These are phyloP conservation scores for Drosophila leonis DNA, from an alignment of 2,888 invertebrate species.

Conservation along the genomic window DNA sequence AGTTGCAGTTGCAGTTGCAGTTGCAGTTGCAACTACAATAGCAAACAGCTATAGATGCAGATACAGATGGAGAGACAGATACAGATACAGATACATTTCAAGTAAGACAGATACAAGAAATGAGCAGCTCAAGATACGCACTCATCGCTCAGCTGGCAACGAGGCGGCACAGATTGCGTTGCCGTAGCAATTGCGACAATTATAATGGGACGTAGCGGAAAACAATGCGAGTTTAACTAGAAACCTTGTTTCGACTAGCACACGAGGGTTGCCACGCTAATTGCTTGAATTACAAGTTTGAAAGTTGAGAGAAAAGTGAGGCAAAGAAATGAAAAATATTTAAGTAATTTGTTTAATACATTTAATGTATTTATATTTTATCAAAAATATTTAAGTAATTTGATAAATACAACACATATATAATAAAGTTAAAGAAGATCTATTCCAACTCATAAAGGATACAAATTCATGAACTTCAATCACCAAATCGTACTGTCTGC, in stretches of 20 bases:
- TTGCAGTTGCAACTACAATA: background rate
- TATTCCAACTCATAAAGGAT: too few relatives aligned
- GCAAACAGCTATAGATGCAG: background rate
- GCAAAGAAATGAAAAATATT: background rate
- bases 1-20: background rate
- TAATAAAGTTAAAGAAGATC: background rate
- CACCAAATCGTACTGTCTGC: too few relatives aligned
- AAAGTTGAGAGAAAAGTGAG: background rate
- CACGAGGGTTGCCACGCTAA: conserved; percentile 49
- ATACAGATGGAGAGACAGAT: background rate
- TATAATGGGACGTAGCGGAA: conserved; percentile 68
- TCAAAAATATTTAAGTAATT: too few relatives aligned
- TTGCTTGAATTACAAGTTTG: background rate
- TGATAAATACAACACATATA: too few relatives aligned
- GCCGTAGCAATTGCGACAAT: conserved; percentile 67
- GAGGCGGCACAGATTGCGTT: conserved; percentile 72
- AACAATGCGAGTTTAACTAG: conserved; percentile 69
- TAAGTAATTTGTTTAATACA: too few relatives aligned
- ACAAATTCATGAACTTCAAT: too few relatives aligned
- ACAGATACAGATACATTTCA: background rate
- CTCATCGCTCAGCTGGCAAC: conserved; percentile 55
- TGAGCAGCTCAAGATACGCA: conserved; percentile 38
- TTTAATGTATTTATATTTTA: too few relatives aligned
- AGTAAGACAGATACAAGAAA: background rate
- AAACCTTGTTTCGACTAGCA: conserved; percentile 46